Evolutionary conservation across 2,888 invertebrate genomes (phyloP).

Genomic region (Nephrotoma flavescens): DNA sequence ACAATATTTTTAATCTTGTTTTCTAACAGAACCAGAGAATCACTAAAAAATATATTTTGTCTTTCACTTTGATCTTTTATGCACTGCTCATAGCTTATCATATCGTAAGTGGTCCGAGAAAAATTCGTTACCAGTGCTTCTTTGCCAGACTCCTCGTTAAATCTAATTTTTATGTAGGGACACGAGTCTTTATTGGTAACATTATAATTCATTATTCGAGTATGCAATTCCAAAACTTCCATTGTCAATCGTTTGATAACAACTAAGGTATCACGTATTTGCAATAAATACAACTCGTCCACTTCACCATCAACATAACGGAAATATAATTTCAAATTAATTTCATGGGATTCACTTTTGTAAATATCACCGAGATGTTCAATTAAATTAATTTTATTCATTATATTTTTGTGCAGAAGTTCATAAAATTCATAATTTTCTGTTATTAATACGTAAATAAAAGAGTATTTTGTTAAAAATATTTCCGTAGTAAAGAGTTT

Average conservation of each 20-base stretch:
- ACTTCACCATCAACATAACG: not conserved
- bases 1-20: not conserved
- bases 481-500: not conserved
- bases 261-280: not conserved
- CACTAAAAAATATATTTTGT: not conserved
- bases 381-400: not conserved
- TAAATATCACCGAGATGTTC: not conserved
- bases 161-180: not conserved
- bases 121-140: not conserved
- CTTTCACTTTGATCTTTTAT: not conserved
- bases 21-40: not conserved
- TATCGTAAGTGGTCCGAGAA: not conserved
- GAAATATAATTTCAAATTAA: not conserved
- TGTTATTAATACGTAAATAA: not conserved
- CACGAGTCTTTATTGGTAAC: not conserved
- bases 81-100: not conserved
- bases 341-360: not conserved
- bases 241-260: not conserved
- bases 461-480: not conserved
- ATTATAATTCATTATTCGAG: not conserved
- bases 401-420: not conserved
- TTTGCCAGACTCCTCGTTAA: not conserved
- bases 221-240: not conserved
- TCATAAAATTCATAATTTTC: not conserved
- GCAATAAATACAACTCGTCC: not conserved